Conservation (phyloP, 2,113 vertebrate genomes). For the Tachysurus fulvidraco region DNA sequence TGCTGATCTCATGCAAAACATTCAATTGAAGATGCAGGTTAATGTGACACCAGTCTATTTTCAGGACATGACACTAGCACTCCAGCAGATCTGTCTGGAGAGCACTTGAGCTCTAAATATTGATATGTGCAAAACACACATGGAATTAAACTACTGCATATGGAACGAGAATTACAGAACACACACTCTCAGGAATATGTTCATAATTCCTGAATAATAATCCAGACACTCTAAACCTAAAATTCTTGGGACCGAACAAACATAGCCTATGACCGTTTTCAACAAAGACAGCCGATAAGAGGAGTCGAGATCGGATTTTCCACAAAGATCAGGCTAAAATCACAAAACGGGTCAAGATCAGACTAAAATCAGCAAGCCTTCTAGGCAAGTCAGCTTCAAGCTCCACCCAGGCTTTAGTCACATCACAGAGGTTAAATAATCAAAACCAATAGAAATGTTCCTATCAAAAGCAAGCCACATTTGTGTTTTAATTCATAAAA, state of each 20-base stretch:
- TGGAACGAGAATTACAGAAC: not conserved
- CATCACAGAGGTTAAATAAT: not conserved
- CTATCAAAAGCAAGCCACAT: not conserved
- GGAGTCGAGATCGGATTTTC: not conserved
- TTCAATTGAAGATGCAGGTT: not conserved
- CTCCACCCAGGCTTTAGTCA: not conserved
- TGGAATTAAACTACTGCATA: not conserved
- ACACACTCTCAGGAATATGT: not conserved
- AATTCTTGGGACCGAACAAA: not conserved
- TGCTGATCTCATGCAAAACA: not conserved
- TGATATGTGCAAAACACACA: not conserved
- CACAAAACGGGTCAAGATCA: not conserved
- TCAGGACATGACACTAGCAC: not conserved
- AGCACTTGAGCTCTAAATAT: not conserved
- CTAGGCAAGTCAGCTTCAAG: not conserved
- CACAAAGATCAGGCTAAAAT: not conserved
- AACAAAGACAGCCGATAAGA: not conserved
- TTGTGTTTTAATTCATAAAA: conserved; percentile 2
- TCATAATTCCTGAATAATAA: not conserved
- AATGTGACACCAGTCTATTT: not conserved
- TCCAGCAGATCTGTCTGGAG: not conserved
- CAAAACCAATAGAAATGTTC: not conserved
- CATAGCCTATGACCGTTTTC: not conserved
- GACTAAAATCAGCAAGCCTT: not conserved
- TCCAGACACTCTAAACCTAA: not conserved